Base-by-base conservation (phyloP, 2,113 vertebrate genomes). In the Megalops atlanticus region DNA sequence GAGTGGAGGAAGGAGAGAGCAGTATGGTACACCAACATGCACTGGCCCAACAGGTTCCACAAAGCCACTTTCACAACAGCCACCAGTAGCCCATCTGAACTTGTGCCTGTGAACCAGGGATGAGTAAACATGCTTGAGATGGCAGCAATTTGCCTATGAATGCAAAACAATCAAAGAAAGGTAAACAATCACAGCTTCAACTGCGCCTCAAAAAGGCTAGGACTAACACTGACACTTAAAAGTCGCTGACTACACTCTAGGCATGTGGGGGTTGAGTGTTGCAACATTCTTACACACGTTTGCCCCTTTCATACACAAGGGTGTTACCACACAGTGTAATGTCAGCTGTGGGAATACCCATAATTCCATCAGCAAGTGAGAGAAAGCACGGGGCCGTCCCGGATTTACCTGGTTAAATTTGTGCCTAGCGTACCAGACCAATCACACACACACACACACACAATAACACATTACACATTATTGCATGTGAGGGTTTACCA, bases 401-500 rank as follows among this genome's bases (percentile, higher is more conserved):
- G 24, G 24, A 35, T 71, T 47, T 78, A 39, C 76, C 49, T 58
- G 54, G 31, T 31, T 11, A 68, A 11, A 1, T 31, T 4, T 10
- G 58, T 11, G n/a, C n/a, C 58, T 64, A 31, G 58, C n/a, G 58
- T 27, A 5, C 58, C 8, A 27, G n/a, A 64, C 58, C 58, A 27
- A 64, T 64, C n/a, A 33, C 35, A 39, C 78, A 76, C 54, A 72
- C 31, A 16, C 47, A 78, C 18, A 38, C n/a, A 75, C 33, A 81
- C 38, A 69, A 31, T 33, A 83, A 89, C 87, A 84, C 82, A 81
- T 64, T 80, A 81, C 80, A 90, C 81, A 73, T 92, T 93, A 93
- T 93, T 94, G 91, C 92, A 54, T 84, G 86, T 64, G 85, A 80
- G 87, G 69, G 82, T 86, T 83, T 80, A 81, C 76, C 87, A 89